Conservation (phyloP, 2,797 vertebrate species). For the Ceryle rudis region DNA sequence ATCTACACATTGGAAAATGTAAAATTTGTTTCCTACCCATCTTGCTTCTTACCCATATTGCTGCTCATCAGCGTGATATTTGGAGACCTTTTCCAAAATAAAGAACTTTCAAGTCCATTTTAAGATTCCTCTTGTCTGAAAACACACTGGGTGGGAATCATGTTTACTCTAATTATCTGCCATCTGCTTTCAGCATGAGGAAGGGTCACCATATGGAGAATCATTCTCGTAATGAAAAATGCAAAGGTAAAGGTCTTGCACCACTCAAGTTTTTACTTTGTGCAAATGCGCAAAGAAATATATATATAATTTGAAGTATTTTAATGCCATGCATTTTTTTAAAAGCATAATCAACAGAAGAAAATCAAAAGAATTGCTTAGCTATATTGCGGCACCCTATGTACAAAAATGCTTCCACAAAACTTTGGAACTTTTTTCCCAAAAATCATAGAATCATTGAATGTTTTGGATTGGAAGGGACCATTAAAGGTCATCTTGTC, state of each 20-base stretch:
- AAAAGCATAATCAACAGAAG: background rate
- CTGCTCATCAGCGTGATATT: background rate
- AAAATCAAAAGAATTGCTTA: background rate
- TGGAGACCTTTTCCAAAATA: background rate
- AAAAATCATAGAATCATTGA: background rate
- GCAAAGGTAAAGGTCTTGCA: background rate
- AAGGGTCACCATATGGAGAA: background rate
- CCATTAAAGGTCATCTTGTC: background rate
- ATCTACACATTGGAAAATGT: background rate
- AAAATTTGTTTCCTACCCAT: background rate
- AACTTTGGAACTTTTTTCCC: background rate
- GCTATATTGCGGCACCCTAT: background rate
- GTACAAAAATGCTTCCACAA: background rate
- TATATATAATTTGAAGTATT: background rate
- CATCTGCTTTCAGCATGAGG: background rate
- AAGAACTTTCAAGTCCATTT: background rate
- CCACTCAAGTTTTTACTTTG: background rate
- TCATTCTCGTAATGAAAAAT: background rate
- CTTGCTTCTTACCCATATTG: background rate
- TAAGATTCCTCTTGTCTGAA: background rate
- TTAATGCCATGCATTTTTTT: background rate
- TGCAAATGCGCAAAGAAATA: background rate
- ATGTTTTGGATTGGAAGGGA: background rate
- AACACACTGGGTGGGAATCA: background rate
- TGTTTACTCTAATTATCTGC: background rate